Evolutionary conservation across 2,797 vertebrate genomes (phyloP), one percentile per base, ranked within the genome.

Genomic region (Caiman crocodilus): DNA sequence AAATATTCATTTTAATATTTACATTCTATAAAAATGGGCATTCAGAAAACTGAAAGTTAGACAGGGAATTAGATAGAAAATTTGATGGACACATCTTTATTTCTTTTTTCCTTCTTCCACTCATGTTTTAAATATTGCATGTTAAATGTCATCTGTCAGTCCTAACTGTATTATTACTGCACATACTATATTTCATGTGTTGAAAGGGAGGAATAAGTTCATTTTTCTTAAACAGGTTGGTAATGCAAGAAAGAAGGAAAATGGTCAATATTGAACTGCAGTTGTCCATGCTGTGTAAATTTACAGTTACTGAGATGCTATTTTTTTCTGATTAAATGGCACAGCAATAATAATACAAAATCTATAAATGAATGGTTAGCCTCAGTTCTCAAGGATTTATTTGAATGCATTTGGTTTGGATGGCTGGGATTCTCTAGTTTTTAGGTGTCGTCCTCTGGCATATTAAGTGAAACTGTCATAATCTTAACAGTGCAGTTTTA

Each of bases 381-480:
- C 21, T 42, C 32, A 35, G 35, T 42, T 42, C 69, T 42, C 32
- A 14, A 71, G 42, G 42, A 91, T 89, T 25, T 90, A 75, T 87
- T 69, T 59, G n/a, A 90, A 82, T 93, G 85, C 64, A 87, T 95
- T 87, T 87, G 23, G 20, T 21, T 65, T 50, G 65, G 82, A 61
- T 10, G 92, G 76, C 55, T 88, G 83, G 56, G 61, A 58, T 82
- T 89, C 64, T 90, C 58, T 80, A 87, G n/a, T 58, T 92, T 89
- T 90, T 94, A 92, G 58, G 65, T 92, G 85, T 91, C 88, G 79
- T 87, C 77, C 79, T 93, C 79, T 81, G 95, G 83, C 79, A 89
- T 94, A 84, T 94, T 92, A 88, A 90, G 91, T 84, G 91, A 90
- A 94, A 92, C 18, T 90, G 77, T 83, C 79, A 81, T 88, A 90